These are phyloP conservation scores for Silurus lanzhouensis DNA, from an alignment of 2,797 vertebrate genomes.

Conservation along the genomic window DNA sequence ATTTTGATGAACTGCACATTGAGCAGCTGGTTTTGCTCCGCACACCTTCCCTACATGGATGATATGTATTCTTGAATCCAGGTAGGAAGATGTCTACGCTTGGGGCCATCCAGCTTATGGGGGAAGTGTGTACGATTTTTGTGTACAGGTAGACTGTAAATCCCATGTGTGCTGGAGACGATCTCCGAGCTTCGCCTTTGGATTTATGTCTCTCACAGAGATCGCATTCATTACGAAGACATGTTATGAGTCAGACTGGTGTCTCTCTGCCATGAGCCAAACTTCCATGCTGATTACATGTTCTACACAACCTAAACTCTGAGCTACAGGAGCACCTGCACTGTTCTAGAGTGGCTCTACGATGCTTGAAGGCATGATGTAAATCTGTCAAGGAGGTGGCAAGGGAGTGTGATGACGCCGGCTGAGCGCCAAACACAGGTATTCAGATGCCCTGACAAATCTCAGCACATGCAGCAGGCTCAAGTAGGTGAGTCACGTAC, in stretches of 20 bases:
- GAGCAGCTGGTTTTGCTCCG: neutral
- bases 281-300: neutral
- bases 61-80: neutral
- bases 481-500: neutral
- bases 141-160: conserved; percentile 15
- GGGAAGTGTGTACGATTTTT: neutral
- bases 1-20: neutral
- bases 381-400: conserved; percentile 41
- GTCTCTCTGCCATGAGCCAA: neutral
- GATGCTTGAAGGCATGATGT: neutral
- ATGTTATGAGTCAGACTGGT: neutral
- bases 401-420: conserved; percentile 62
- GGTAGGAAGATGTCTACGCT: conserved; percentile 57
- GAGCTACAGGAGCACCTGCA: conserved; percentile 6
- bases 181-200: neutral
- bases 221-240: neutral
- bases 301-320: neutral
- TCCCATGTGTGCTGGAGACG: neutral
- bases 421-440: conserved; percentile 61
- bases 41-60: neutral
- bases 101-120: conserved; percentile 9
- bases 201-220: neutral
- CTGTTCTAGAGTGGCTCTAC: conserved; percentile 34
- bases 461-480: neutral
- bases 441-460: conserved; percentile 63